phyloP scores from a whole-genome alignment of 1,140 invertebrate species.

The Sycobia sp. region DNA sequence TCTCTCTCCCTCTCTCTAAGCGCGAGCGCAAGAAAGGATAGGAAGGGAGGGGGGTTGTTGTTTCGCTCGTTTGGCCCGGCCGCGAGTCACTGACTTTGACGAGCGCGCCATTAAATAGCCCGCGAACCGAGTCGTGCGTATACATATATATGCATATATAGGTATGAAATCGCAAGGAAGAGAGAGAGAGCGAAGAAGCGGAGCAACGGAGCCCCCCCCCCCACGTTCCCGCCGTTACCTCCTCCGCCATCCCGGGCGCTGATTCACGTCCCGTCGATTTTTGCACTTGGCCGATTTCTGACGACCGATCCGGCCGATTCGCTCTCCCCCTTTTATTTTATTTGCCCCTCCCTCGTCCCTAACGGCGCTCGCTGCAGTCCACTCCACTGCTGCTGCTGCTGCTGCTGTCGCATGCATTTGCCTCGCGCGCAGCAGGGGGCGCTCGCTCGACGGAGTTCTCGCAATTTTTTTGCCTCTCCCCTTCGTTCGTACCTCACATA shows the following conservation, averaged over 20 bases:
- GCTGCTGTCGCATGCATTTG: no score
- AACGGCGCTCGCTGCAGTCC: background rate
- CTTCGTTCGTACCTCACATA: background rate
- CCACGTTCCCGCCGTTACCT: no score
- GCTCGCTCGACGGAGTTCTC: no score
- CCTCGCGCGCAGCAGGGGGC: no score
- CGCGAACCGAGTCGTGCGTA: no score
- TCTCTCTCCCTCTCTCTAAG: no score
- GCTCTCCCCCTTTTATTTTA: background rate
- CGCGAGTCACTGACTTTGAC: conserved; percentile 42
- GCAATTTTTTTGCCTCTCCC: no score
- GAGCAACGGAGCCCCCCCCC: no score
- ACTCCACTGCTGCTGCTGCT: no score
- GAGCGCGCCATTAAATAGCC: conserved; percentile 5
- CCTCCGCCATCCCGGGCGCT: background rate
- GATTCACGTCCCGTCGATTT: conserved; percentile 19
- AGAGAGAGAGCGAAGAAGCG: no score
- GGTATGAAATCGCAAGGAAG: no score
- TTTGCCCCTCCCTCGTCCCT: background rate
- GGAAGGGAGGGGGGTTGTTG: background rate
- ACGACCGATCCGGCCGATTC: background rate
- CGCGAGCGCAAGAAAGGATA: background rate
- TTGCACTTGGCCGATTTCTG: conserved; percentile 26
- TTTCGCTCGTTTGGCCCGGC: conserved; percentile 21
- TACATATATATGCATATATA: no score